These are phyloP conservation scores for Dryomyza anilis DNA, from an alignment of 2,888 invertebrate genomes.

Conservation along the genomic window DNA sequence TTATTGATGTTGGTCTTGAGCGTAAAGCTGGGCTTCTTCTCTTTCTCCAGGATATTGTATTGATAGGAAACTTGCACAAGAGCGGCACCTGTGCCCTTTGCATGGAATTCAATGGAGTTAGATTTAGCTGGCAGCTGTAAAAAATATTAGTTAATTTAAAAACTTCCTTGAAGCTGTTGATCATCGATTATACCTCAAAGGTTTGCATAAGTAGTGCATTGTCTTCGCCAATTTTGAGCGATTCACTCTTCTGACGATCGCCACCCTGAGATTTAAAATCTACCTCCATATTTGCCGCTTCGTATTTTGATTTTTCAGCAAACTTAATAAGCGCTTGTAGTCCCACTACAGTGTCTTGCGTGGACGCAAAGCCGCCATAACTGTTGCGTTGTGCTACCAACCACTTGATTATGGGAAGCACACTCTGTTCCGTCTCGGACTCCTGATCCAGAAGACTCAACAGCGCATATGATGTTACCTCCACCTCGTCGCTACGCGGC, in stretches of 20 bases:
- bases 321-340: slow-evolving; percentile 69
- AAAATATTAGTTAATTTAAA: neutral
- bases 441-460: slow-evolving; percentile 50
- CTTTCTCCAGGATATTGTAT: slow-evolving; percentile 85
- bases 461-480: slow-evolving; percentile 49
- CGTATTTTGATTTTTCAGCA: slow-evolving; percentile 61
- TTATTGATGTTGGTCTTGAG: slow-evolving; percentile 84
- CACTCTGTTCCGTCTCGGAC: slow-evolving; percentile 43
- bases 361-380: slow-evolving; percentile 76
- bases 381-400: slow-evolving; percentile 72
- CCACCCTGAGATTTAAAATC: slow-evolving; percentile 64
- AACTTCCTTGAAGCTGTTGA: neutral
- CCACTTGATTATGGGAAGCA: slow-evolving; percentile 70
- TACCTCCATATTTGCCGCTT: slow-evolving; percentile 65
- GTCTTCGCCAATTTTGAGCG: slow-evolving; percentile 72
- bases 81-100: slow-evolving; percentile 80
- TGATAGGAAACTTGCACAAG: slow-evolving; percentile 78
- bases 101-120: slow-evolving; percentile 72
- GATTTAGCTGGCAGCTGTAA: slow-evolving; percentile 58
- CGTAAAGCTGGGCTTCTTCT: slow-evolving; percentile 84
- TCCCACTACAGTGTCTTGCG: slow-evolving; percentile 79
- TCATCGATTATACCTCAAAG: too few relatives aligned
- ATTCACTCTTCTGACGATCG: slow-evolving; percentile 45
- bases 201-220: slow-evolving; percentile 84
- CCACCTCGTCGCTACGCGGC: slow-evolving; percentile 50